phyloP scores from a whole-genome alignment of 37 sponge, comb jelly and placozoan species.

The Aphrocallistes beatrix region DNA sequence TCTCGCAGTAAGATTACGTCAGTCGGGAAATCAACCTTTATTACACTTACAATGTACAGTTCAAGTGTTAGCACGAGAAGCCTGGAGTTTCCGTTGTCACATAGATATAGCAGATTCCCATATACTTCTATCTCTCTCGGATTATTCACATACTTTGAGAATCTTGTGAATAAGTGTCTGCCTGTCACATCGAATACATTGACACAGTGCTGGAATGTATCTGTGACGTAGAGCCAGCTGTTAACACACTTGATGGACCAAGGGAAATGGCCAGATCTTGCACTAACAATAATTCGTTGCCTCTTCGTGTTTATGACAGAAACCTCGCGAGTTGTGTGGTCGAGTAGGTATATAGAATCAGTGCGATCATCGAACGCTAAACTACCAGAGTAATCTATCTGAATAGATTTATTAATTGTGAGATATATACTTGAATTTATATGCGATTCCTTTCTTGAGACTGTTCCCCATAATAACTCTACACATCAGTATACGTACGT shows the following conservation, averaged over 20 bases:
- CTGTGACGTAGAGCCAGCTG: background rate
- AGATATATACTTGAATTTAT: too few relatives aligned
- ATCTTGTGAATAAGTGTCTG: background rate
- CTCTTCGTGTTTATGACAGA: background rate
- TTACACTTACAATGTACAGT: background rate
- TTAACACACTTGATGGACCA: background rate
- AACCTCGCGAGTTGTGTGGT: background rate
- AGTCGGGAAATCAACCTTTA: background rate
- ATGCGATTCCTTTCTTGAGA: too few relatives aligned
- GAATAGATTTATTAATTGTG: background rate
- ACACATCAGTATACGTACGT: too few relatives aligned
- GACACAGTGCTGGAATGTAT: background rate
- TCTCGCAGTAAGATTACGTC: background rate
- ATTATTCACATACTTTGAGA: too few relatives aligned
- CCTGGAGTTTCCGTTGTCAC: background rate
- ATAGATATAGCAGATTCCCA: background rate
- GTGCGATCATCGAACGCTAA: background rate
- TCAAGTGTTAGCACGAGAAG: background rate
- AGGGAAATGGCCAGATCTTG: background rate
- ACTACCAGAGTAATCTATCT: background rate
- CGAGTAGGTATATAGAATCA: background rate
- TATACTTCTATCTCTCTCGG: background rate
- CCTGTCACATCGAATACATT: background rate
- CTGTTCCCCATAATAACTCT: too few relatives aligned
- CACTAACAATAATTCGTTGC: background rate